Base-by-base conservation (phyloP, 2,113 vertebrate species). In the Cyrtonyx montezumae region DNA sequence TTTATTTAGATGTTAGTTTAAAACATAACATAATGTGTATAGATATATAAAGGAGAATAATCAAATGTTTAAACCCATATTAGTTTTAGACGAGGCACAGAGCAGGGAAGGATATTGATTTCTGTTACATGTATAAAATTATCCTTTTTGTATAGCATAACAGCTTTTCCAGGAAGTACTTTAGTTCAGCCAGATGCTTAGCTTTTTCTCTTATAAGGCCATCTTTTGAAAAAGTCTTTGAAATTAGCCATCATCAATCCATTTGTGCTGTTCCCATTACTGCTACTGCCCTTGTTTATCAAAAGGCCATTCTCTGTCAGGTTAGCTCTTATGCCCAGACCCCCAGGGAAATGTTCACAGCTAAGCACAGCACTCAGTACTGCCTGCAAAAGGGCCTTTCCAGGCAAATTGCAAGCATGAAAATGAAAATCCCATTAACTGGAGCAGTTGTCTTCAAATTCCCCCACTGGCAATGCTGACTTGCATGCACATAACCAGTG, bases 181-280 rank as follows among this genome's bases (percentile, higher is more conserved):
- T 22, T 8, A 81, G 69, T 90, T 91, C 65, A 90, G 19, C 11
- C 58, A 23, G 84, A 90, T 66, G 48, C 76, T 85, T 79, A 21
- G 48, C 28, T 80, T 85, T 76, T 90, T 86, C 61, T 71, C 22
- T 70, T 76, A 55, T 49, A 83, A 58, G 21, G 43, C 67, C 34
- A 63, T 37, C 63, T 83, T 93, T 90, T 92, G 49, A 80, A 96
- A 93, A 89, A 89, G 81, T 66, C 70, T 87, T 51, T 76, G 71
- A 71, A 94, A 90, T 96, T 88, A 97, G 82, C 90, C 79, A 59
- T 93, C 79, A 80, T 42, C 95, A 82, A 75, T 51, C 90, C 91
- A 94, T 92, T 71, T 84, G 59, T 2, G 17, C 81, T 71, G 82
- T 83, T 96, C 5, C 2, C 86, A 87, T 85, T 94, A 91, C 84